phyloP scores from a whole-genome alignment of 2,113 vertebrate species.

The Emydura subglobosa region DNA sequence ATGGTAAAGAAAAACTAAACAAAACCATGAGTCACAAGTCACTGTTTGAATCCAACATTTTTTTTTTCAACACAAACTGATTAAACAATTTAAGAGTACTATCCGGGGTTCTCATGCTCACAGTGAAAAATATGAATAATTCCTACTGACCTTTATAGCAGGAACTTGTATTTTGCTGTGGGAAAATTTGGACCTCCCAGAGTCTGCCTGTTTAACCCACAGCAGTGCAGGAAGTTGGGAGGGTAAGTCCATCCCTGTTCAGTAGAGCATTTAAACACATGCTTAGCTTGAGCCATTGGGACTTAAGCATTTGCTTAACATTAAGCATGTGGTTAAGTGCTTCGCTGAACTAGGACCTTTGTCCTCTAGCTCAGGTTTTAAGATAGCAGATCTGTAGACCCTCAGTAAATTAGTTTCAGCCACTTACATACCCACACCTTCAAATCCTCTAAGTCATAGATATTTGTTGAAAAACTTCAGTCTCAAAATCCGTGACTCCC shows the following conservation, averaged over 20 bases:
- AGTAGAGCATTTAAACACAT: neutral
- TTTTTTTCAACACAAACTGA: neutral
- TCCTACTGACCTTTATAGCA: neutral
- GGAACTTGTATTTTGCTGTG: accelerated
- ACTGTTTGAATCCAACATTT: neutral
- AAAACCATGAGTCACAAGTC: neutral
- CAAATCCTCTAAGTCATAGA: neutral
- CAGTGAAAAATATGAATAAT: neutral
- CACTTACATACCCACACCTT: neutral
- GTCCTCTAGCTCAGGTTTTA: neutral
- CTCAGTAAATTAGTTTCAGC: neutral
- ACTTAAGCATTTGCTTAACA: neutral
- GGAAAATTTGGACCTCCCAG: neutral
- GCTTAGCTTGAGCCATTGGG: neutral
- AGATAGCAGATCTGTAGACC: neutral
- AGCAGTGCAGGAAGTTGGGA: neutral
- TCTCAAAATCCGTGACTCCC: neutral
- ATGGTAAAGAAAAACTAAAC: neutral
- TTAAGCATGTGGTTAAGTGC: neutral
- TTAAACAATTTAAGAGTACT: neutral
- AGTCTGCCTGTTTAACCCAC: neutral
- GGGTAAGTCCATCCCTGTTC: neutral
- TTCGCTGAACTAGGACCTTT: neutral
- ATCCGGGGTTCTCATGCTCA: neutral
- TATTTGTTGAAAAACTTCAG: neutral